Base-by-base conservation (phyloP, 2,113 vertebrate genomes). In the Arvicanthis niloticus region DNA sequence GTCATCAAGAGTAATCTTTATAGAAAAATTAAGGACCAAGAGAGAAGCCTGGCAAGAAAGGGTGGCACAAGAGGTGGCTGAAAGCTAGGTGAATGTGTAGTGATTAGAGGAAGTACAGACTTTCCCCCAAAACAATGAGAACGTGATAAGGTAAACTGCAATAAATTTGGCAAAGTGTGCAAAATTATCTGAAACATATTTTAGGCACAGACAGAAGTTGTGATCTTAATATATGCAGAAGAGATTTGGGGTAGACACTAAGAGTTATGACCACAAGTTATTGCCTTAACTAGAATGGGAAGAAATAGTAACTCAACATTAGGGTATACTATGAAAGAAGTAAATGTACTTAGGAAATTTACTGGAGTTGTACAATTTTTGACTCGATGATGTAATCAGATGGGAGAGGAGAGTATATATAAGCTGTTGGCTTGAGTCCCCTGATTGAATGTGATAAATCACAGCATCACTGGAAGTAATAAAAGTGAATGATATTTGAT, bases 201-300 rank as follows among this genome's bases (percentile, higher is more conserved):
- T 85, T 65, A 45, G 62, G 40, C 22, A 17, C 0, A 75, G 31
- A 56, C 10, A 87, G 7, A 6, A 73, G 22, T 67, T 56, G 11
- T 1, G 56, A 26, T 53, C 12, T 65, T 17, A 77, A 93, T 17
- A 40, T 19, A 82, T 34, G 37, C 68, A 45, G 34, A 95, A 58
- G 65, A 26, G 5, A 60, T 12, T 8, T n/a, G 48, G 5, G 22
- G 4, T 8, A 17, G 51, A 85, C 6, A 26, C 4, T 12, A 51
- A 9, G 40, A 53, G 0, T 45, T 3, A 13, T 7, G 5, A 45
- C 6, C 15, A 17, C 3, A 77, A 21, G 1, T 17, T 31, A 53
- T 0, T 81, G 26, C 8, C 42, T 10, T 45, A 72, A 34, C n/a
- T 21, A 40, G 7, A 5, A n/a, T 24, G 22, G 29, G 21, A 62